Evolutionary conservation across 2,888 invertebrate species (phyloP).

Genomic region (Cantharis rustica): DNA sequence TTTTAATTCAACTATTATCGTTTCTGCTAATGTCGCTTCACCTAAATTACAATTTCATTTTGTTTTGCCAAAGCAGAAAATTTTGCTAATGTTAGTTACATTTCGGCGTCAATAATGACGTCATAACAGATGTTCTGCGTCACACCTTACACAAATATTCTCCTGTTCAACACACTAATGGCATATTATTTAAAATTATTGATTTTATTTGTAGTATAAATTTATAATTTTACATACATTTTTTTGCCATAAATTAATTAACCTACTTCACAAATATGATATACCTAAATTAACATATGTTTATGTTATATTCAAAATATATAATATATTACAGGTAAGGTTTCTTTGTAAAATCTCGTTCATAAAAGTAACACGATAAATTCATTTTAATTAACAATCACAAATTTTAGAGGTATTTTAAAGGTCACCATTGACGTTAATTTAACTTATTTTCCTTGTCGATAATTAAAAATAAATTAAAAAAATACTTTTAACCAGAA

Average conservation of each 20-base stretch:
- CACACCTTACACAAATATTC: neutral
- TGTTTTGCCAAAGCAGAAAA: neutral
- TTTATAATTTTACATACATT: neutral
- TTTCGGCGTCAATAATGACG: constrained; percentile 5
- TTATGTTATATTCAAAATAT: too few species aligned
- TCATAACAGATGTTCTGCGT: neutral
- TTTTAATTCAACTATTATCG: too few species aligned
- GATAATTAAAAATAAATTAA: neutral
- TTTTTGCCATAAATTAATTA: neutral
- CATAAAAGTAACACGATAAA: neutral
- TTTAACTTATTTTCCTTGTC: neutral
- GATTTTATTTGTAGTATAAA: neutral
- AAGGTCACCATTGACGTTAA: neutral
- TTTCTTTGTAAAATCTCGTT: neutral
- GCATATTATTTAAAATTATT: neutral
- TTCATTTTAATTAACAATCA: neutral
- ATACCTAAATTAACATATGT: too few species aligned
- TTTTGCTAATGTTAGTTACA: constrained; percentile 11
- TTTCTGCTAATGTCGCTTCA: neutral
- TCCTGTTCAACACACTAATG: neutral
- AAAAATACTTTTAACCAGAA: neutral
- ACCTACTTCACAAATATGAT: too few species aligned
- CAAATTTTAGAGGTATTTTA: neutral
- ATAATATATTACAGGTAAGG: neutral
- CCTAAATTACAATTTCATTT: neutral